Conservation (phyloP, 2,888 invertebrate species). For the Lissonota sp. region DNA sequence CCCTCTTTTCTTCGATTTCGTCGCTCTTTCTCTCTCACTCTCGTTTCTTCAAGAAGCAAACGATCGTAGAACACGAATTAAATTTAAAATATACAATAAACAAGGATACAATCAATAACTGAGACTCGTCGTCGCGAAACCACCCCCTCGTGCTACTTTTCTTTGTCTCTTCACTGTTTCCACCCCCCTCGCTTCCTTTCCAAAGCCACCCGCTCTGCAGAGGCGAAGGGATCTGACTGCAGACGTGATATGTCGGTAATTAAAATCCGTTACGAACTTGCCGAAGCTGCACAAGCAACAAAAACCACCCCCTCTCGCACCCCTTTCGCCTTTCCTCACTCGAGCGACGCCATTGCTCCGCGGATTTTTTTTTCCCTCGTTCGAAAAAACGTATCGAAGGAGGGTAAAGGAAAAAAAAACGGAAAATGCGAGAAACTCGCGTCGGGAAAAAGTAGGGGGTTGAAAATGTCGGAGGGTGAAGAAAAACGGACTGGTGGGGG, state of each 20-base stretch:
- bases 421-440: conserved; percentile 11
- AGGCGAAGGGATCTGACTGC: conserved; percentile 62
- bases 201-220: conserved; percentile 37
- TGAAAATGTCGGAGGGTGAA: conserved; percentile 7
- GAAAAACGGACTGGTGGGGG: background rate
- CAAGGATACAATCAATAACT: conserved; percentile 83
- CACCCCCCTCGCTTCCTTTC: conserved; percentile 37
- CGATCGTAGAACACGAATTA: conserved; percentile 76
- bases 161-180: conserved; percentile 19
- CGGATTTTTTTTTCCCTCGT: conserved; percentile 47
- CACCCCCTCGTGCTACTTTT: conserved; percentile 3
- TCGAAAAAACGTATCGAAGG: conserved; percentile 57
- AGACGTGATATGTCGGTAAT: conserved; percentile 74
- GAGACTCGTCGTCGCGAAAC: conserved; percentile 64
- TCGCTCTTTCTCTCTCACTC: conserved; percentile 59
- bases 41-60: conserved; percentile 35
- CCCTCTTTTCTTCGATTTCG: conserved; percentile 58
- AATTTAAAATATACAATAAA: conserved; percentile 84
- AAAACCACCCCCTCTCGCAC: conserved; percentile 30
- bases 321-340: conserved; percentile 21
- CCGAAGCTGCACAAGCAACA: conserved; percentile 59
- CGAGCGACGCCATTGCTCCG: conserved; percentile 7
- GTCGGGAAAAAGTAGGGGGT: conserved; percentile 4
- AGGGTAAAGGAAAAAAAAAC: conserved; percentile 23
- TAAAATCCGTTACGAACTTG: conserved; percentile 71